phyloP scores from a whole-genome alignment of 1,140 invertebrate genomes.

The Anthonomus grandis region DNA sequence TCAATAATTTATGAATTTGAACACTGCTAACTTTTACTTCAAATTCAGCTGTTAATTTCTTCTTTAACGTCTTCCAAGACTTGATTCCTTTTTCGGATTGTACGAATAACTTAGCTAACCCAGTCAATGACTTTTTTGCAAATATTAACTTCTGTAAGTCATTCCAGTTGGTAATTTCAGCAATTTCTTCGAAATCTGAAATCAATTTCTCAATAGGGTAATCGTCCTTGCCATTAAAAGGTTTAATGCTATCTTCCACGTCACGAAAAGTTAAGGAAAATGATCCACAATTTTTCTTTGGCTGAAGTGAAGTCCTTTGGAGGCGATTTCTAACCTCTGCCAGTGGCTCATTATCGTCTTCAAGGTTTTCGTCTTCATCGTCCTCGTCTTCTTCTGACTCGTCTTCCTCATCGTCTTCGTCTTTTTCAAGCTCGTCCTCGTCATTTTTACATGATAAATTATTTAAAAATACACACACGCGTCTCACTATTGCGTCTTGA shows the following conservation, averaged over 20 bases:
- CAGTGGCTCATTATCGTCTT: background rate
- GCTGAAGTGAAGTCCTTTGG: no score
- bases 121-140: slow-evolving; percentile 31
- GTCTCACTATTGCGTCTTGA: background rate
- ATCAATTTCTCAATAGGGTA: slow-evolving; percentile 29
- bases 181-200: slow-evolving; percentile 37
- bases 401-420: background rate
- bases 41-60: slow-evolving; percentile 3
- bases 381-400: background rate
- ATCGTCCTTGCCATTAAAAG: slow-evolving; percentile 28
- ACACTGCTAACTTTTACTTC: slow-evolving; percentile 5
- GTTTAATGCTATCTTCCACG: slow-evolving; percentile 32
- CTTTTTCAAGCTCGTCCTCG: background rate
- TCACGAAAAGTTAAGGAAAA: slow-evolving; percentile 14
- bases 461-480: slow-evolving; percentile 1
- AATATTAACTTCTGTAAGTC: slow-evolving; percentile 38
- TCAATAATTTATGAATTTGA: slow-evolving; percentile 9
- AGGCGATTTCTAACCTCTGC: no score
- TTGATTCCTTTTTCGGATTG: slow-evolving; percentile 16
- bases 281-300: background rate
- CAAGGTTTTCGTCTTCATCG: background rate
- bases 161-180: slow-evolving; percentile 27
- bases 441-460: background rate
- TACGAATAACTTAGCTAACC: slow-evolving; percentile 31
- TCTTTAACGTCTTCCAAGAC: slow-evolving; percentile 9